Evolutionary conservation across 2,113 vertebrate species (phyloP), one percentile per base, ranked within the genome.

Genomic region (Trinectes maculatus): DNA sequence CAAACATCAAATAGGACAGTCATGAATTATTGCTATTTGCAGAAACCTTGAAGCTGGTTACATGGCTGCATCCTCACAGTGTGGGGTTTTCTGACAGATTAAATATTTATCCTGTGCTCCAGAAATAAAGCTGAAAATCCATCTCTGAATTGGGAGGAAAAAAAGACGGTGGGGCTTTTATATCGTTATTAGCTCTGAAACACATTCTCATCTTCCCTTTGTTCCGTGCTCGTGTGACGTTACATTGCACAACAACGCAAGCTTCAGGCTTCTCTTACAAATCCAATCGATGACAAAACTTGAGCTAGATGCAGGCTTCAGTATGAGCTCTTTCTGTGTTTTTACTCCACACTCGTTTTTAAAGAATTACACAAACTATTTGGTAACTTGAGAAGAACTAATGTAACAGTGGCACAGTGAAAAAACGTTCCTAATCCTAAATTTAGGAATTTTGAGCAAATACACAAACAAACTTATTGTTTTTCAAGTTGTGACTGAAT

Each of bases 31-130:
- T 76, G 47, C 71, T 75, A 40, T 48, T 59, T 51, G 21, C 55
- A 61, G 61, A 84, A 22, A 79, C 62, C 63, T 60, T 73, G 56
- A 70, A 85, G 62, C 61, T 22, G 52, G 39, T 74, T 74, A 71
- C 70, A 65, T 43, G 31, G 28, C 58, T 67, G 66, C 77, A 71
- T 85, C 71, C 75, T 82, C 74, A 76, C 71, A 33, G 69, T 72
- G 64, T 71, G 53, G 16, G 42, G 33, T 34, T 77, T 80, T 83
- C 55, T 71, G 71, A 29, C 77, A 82, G 66, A 89, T 91, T 87
- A 91, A 92, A 91, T 86, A 92, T 92, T 85, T 68, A 91, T 87
- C 55, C 64, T 76, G 73, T 48, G 63, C 85, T 89, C 87, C 81
- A 88, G 89, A 88, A 90, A 91, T 89, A 86, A 71, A 56, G 66